Evolutionary conservation across 1,140 invertebrate species (phyloP), one percentile per base, ranked within the genome.

Genomic region (Conus betulinus): DNA sequence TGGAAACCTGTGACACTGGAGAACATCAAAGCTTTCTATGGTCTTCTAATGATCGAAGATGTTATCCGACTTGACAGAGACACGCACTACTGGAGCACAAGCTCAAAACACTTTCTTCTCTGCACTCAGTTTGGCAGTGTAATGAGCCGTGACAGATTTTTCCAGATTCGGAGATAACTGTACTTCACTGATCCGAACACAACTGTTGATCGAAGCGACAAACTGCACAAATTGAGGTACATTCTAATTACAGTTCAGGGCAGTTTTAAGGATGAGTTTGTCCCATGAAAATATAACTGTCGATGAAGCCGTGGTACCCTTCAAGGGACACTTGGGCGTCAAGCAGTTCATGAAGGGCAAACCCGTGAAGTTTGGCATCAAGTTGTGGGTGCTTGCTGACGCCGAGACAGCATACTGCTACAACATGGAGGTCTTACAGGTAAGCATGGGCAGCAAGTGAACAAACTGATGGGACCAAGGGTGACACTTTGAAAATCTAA

Each of bases 281-380:
- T 82, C 2, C 87, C 88, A 23, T 15, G 85, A 83, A 79, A 51
- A 92, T 52, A 67, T 91, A n/a, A 74, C 88, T 57, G 90, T 92
- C 2, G 91, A 91, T 84, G 91, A 91, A 63, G 39, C 85, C 15
- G 91, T 92, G 90, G 67, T 92, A 4, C 52, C 52, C 7, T 89
- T 89, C 87, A 88, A 90, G 63, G 88, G 91, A 15, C 52, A 87
- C 20, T 53, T 88, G 52, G 60, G 79, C 23, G 55, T 89, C 20
- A 88, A 90, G 63, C 91, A 91, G 71, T 91, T 90, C 57, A 79
- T 89, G 81, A 84, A 60, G 20, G 60, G 86, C 23, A 92, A 92
- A 82, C 91, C 90, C 57, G 87, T 86, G 3, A 92, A 92, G 87
- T 85, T 87, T 87, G 87, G 91, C 6, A 85, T 90, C 13, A 91